Percentiles rank a stretch among this genome's conserved stretches.
phyloP scores from a whole-genome alignment of 2,797 vertebrate species.

The Pangasius larnaudii region DNA sequence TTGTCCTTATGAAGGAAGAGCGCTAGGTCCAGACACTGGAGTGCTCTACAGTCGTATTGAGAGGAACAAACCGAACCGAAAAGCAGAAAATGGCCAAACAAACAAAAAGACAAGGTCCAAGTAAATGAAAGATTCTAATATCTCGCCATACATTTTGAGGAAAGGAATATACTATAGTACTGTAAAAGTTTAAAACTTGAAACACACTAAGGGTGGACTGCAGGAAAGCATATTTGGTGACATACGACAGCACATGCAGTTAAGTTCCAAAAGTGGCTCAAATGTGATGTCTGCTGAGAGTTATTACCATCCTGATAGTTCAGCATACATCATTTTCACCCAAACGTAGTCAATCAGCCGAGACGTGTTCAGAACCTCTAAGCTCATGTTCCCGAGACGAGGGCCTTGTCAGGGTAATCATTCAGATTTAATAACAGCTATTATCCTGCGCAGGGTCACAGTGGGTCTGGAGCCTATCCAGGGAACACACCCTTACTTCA shows the following conservation, averaged over 20 bases:
- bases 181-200: background rate
- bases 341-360: background rate
- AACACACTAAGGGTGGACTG: background rate
- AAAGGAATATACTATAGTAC: background rate
- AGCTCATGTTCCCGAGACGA: background rate
- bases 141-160: background rate
- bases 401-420: background rate
- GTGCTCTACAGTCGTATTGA: constrained; percentile 85
- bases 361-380: background rate
- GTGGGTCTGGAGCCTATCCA: background rate
- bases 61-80: constrained; percentile 56
- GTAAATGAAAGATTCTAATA: background rate
- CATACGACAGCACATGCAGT: background rate
- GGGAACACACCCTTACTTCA: background rate
- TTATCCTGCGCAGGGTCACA: background rate
- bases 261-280: background rate
- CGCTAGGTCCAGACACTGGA: constrained; percentile 81
- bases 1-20: constrained; percentile 85
- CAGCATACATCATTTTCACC: background rate
- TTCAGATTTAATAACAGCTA: background rate
- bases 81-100: constrained; percentile 37
- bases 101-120: background rate
- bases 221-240: background rate
- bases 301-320: background rate
- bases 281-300: background rate